phyloP scores from a whole-genome alignment of 1,140 invertebrate species.

The Amphibalanus amphitrite region DNA sequence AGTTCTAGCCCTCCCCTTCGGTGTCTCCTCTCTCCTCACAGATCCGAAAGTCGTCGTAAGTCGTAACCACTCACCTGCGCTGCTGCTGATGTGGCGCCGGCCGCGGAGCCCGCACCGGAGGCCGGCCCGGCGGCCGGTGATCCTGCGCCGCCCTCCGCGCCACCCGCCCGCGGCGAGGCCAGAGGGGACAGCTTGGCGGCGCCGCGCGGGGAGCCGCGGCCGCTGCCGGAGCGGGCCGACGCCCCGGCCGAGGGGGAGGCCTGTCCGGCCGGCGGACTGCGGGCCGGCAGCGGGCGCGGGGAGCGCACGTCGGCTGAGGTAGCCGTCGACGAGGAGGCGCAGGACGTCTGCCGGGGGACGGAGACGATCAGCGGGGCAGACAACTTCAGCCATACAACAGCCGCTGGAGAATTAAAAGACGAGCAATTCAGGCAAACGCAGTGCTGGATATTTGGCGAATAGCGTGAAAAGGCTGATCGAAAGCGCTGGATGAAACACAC shows the following conservation, averaged over 20 bases:
- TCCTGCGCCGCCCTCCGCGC: background rate
- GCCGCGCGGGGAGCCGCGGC: background rate
- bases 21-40: too few species aligned
- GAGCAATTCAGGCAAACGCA: too few species aligned
- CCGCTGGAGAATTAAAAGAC: too few species aligned
- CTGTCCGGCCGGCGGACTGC: background rate
- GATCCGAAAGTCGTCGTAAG: too few species aligned
- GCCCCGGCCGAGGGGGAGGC: background rate
- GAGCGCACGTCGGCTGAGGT: background rate
- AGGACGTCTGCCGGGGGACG: background rate
- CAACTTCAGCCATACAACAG: too few species aligned
- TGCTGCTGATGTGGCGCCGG: background rate
- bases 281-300: background rate
- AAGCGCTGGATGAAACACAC: background rate
- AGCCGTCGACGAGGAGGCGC: background rate
- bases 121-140: background rate
- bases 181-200: constrained; percentile 1
- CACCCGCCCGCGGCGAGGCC: background rate
- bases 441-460: too few species aligned
- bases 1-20: too few species aligned
- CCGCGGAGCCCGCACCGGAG: too few species aligned
- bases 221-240: background rate
- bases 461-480: background rate
- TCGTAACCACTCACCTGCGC: background rate
- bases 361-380: too few species aligned